Base-by-base conservation (phyloP, 2,888 invertebrate genomes). In the Lochmaea crataegi region DNA sequence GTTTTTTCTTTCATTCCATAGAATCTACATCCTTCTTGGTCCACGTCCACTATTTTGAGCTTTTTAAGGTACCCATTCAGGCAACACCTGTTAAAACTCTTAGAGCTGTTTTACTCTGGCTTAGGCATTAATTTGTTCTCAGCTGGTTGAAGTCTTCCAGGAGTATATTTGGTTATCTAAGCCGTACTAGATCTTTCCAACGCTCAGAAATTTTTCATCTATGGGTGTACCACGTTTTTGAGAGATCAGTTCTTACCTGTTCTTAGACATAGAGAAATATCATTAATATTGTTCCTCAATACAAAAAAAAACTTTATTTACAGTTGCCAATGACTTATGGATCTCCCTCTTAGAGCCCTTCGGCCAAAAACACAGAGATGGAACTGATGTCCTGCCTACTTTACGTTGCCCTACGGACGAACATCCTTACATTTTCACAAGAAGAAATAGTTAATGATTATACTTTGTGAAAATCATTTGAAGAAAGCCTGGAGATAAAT, bases 331-430 rank as follows among this genome's bases (percentile, higher is more conserved):
- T 80, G 87, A 88, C 12, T 79, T 91, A 2, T 92, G 92, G 92
- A 91, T 91, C 80, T 91, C 90, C 78, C 86, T 92, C 84, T 77
- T 92, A 72, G 88, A 91, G 82, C 87, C 88, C 14, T 86, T 88
- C 0, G 88, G 88, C 2, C 79, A 86, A 51, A 91, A 91, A 82
- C 82, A 86, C 3, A 72, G 61, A 22, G 68, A 73, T 18, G 77
- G 74, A 38, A 65, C 68, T 5, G 61, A 77, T 10, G 48, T 84
- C 38, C 87, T 87, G 71, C 75, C 83, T 41, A 84, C 79, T 75
- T 87, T 90, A 75, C 42, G 83, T 3, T 90, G 90, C 76, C 90
- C 90, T 14, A 87, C 88, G 1, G 72, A 82, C 68, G 81, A 87
- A 22, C 81, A 82, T 71, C 90, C 90, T 0, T 90, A 87, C 79